Conservation (phyloP, 2,888 invertebrate genomes). For the Melipona beecheii region DNA sequence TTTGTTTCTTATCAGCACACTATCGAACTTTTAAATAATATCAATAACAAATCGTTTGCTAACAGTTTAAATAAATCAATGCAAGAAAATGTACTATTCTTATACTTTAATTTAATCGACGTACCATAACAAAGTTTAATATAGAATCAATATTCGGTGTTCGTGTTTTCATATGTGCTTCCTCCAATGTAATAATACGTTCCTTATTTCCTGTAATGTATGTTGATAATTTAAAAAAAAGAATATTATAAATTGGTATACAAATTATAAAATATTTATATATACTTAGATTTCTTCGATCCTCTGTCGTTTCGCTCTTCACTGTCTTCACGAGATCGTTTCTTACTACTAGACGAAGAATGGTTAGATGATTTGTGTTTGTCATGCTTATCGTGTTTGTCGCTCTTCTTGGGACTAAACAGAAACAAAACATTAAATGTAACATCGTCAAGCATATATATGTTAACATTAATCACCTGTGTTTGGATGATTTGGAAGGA, state of each 20-base stretch:
- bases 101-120: constrained; percentile 45
- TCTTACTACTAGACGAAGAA: constrained; percentile 86
- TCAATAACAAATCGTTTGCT: constrained; percentile 31
- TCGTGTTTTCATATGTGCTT: constrained; percentile 61
- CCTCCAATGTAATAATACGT: constrained; percentile 32
- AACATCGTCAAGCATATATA: constrained; percentile 23
- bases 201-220: constrained; percentile 70
- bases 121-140: constrained; percentile 63
- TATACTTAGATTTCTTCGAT: constrained; percentile 89
- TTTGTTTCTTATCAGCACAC: neutral
- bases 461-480: constrained; percentile 84
- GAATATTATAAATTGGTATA: neutral
- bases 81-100: constrained; percentile 72
- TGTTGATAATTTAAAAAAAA: neutral
- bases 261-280: constrained; percentile 20
- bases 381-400: constrained; percentile 79
- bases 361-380: constrained; percentile 84
- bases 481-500: constrained; percentile 87
- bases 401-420: constrained; percentile 83
- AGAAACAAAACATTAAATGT: constrained; percentile 37
- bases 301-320: constrained; percentile 87
- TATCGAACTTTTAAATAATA: constrained; percentile 41
- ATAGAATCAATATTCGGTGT: constrained; percentile 63
- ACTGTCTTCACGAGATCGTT: constrained; percentile 91
- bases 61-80: constrained; percentile 54